Evolutionary conservation across 2,888 invertebrate species (phyloP), one percentile per base, ranked within the genome.

Genomic region (Epinotia demarniana): DNA sequence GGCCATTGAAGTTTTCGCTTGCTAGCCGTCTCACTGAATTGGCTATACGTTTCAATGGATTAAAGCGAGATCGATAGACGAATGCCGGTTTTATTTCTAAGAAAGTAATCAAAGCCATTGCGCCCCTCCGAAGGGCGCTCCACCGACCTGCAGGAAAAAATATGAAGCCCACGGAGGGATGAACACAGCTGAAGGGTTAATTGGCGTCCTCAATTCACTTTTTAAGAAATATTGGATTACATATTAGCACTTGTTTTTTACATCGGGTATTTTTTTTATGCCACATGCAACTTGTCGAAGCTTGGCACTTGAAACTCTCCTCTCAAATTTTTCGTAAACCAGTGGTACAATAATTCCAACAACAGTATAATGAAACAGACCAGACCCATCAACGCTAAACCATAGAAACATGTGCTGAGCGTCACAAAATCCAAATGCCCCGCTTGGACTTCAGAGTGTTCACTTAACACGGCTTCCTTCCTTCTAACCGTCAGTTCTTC

Each of bases 341-440:
- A 6, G 43, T 63, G 19, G 11, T 63, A 63, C 13, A 43, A 11
- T 33, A 63, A 13, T 53, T 91, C 90, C 6, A 79, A 12, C 9
- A 83, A 61, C 43, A 89, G 80, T 60, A 88, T 75, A 3, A 86
- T 4, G 4, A 67, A 76, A 77, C 87, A 87, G 49, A 87, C 53
- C 2, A 81, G 16, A 78, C 84, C 84, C 80, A 84, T 79, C 2
- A 83, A 0, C 4, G 78, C 73, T 49, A 91, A 80, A 4, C 83
- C 85, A 73, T 85, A 86, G 61, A 90, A 90, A 73, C 86, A 88
- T 1, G 86, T 85, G 55, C 82, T 81, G 1, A 89, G 57, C 53
- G 79, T 82, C 3, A 77, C 57, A 68, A 90, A 79, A 67, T 80
- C 79, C 43, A 91, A 75, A 2, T 78, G 13, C 78, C 77, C 16